Percentiles rank a stretch among this genome's conserved stretches.
phyloP scores from a whole-genome alignment of 2,797 vertebrate genomes.

The Acanthurus lineatus region DNA sequence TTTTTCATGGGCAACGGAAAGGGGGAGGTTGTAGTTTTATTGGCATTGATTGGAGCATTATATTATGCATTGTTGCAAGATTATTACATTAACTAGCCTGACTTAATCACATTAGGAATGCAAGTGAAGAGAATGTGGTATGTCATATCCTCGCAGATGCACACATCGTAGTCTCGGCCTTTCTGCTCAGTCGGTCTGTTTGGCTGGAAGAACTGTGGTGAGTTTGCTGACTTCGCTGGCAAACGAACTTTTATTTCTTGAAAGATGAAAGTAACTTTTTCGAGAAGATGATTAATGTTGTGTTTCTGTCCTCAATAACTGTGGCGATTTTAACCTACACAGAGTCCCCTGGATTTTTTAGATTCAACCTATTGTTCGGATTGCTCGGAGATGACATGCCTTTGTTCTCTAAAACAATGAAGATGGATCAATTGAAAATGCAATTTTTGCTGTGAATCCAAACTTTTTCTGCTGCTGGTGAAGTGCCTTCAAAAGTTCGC shows the following conservation, averaged over 20 bases:
- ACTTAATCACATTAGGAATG: slow-evolving; percentile 83
- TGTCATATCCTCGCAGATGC: slow-evolving; percentile 74
- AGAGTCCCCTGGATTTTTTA: slow-evolving; percentile 42
- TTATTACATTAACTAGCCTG: slow-evolving; percentile 84
- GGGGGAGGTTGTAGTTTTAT: slow-evolving; percentile 72
- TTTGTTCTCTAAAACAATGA: slow-evolving; percentile 76
- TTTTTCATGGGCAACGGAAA: slow-evolving; percentile 58
- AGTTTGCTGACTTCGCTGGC: slow-evolving; percentile 81
- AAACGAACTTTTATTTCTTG: slow-evolving; percentile 77
- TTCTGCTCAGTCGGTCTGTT: slow-evolving; percentile 54
- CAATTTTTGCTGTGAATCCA: slow-evolving; percentile 22
- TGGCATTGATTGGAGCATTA: slow-evolving; percentile 83
- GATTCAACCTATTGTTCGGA: slow-evolving; percentile 59
- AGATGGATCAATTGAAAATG: slow-evolving; percentile 60
- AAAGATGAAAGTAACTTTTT: slow-evolving; percentile 66
- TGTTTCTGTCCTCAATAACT: slow-evolving; percentile 62
- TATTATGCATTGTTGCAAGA: slow-evolving; percentile 77
- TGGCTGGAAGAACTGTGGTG: slow-evolving; percentile 71
- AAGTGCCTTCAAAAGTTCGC: slow-evolving; percentile 45
- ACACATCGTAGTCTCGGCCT: slow-evolving; percentile 62
- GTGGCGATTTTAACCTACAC: slow-evolving; percentile 39
- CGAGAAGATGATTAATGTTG: slow-evolving; percentile 81
- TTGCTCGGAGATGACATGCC: slow-evolving; percentile 52
- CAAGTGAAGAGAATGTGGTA: slow-evolving; percentile 68
- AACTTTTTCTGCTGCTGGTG: slow-evolving; percentile 14